These are phyloP conservation scores for Meles meles DNA, from an alignment of 2,113 vertebrate species.

Conservation along the genomic window DNA sequence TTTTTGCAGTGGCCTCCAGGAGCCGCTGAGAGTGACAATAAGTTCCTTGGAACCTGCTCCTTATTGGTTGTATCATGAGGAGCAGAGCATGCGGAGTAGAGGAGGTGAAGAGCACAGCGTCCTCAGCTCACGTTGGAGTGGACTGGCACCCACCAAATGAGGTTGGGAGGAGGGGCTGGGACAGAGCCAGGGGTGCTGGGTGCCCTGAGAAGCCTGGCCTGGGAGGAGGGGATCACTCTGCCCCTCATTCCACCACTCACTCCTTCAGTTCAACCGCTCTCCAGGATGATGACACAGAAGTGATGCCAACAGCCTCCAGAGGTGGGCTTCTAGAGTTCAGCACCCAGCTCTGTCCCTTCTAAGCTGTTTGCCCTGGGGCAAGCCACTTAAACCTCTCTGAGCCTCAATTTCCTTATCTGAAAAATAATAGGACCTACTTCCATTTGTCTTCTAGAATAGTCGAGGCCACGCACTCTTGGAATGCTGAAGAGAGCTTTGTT, in stretches of 20 bases:
- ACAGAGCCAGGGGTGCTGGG: background rate
- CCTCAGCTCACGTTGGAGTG: background rate
- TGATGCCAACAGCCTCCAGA: background rate
- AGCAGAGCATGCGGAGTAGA: background rate
- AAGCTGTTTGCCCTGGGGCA: background rate
- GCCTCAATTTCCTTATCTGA: background rate
- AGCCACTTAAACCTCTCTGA: background rate
- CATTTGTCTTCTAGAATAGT: background rate
- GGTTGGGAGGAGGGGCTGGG: background rate
- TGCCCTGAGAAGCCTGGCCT: too few relatives aligned
- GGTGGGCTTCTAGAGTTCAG: accelerated
- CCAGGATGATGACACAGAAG: accelerated
- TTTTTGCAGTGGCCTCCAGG: background rate
- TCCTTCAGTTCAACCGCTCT: accelerated
- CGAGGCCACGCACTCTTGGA: background rate
- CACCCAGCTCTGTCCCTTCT: background rate
- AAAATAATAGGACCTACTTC: background rate
- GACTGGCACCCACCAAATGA: background rate
- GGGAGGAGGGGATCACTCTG: background rate
- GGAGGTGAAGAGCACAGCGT: background rate
- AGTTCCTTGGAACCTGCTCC: background rate
- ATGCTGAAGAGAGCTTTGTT: background rate
- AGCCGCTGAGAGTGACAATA: background rate
- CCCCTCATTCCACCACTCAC: background rate
- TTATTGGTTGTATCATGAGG: conserved; percentile 15